phyloP scores from a whole-genome alignment of 1,140 invertebrate species.

The Macrosteles quadrilineatus region DNA sequence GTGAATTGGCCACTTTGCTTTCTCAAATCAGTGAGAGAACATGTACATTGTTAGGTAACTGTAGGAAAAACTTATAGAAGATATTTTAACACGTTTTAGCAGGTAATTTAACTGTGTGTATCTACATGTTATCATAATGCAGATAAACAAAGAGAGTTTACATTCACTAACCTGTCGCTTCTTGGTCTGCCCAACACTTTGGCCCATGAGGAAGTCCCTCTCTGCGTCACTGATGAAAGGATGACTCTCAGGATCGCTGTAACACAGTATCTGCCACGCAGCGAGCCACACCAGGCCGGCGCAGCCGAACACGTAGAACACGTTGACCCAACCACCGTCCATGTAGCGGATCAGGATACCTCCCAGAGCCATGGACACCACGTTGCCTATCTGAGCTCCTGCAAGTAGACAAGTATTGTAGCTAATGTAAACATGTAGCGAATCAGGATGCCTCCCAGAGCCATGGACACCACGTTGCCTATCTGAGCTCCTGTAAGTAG shows the following conservation, averaged over 20 bases:
- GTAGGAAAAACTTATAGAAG: no score
- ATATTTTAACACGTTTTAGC: no score
- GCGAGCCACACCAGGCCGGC: slow-evolving; percentile 50
- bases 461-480: slow-evolving; percentile 55
- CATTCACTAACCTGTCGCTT: slow-evolving; percentile 34
- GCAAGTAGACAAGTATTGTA: no score
- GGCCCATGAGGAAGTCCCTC: slow-evolving; percentile 63
- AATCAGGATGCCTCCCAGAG: slow-evolving; percentile 52
- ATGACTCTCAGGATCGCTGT: slow-evolving; percentile 66
- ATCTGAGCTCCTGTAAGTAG: slow-evolving; percentile 50
- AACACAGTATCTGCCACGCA: slow-evolving; percentile 56
- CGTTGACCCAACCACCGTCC: slow-evolving; percentile 55
- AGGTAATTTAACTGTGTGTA: no score
- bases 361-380: slow-evolving; percentile 53
- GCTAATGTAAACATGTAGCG: no score
- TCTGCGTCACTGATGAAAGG: slow-evolving; percentile 69
- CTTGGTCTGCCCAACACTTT: slow-evolving; percentile 32
- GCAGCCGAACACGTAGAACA: slow-evolving; percentile 59
- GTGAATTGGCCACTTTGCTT: no score
- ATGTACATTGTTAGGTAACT: no score
- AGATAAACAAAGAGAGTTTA: no score
- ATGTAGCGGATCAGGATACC: slow-evolving; percentile 50
- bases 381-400: slow-evolving; percentile 53
- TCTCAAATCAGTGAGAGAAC: no score
- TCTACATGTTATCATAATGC: no score